Percentiles rank a stretch among this genome's conserved stretches.
Evolutionary conservation across 2,797 vertebrate genomes (phyloP).

Genomic region (Myripristis murdjan): DNA sequence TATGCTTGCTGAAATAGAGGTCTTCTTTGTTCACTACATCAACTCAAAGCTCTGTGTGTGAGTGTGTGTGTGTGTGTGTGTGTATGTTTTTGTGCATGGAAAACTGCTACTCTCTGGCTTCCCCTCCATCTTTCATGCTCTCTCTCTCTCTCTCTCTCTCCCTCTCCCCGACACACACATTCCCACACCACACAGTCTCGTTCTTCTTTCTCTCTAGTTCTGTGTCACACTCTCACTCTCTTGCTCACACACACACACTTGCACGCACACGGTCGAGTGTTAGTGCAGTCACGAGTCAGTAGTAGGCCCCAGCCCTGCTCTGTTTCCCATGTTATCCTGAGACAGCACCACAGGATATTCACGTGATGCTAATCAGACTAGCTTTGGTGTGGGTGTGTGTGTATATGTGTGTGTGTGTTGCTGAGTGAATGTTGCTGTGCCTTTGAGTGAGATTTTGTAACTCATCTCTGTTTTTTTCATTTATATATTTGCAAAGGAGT

Average conservation of each 20-base stretch:
- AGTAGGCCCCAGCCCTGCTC: neutral
- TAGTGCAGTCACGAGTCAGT: constrained; percentile 49
- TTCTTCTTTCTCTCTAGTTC: neutral
- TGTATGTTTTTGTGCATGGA: constrained; percentile 27
- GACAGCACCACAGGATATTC: constrained; percentile 24
- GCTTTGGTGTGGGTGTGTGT: constrained; percentile 7
- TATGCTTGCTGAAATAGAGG: constrained; percentile 75
- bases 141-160: constrained; percentile 9
- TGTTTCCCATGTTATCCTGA: constrained; percentile 16
- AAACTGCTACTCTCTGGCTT: constrained; percentile 38
- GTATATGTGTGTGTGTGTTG: neutral
- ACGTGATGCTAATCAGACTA: constrained; percentile 33
- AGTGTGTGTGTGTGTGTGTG: constrained; percentile 1
- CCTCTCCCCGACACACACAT: neutral
- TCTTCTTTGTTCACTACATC: constrained; percentile 77
- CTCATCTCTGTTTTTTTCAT: no score
- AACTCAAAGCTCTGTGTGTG: constrained; percentile 20
- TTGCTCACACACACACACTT: constrained; percentile 4
- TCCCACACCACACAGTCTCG: constrained; percentile 1
- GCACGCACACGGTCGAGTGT: constrained; percentile 18
- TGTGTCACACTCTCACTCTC: neutral
- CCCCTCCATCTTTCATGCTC: constrained; percentile 14
- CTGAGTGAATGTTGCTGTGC: neutral
- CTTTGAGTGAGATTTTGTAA: neutral
- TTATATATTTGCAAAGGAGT: no score